Percentiles rank a stretch among this genome's conserved stretches.
These are phyloP conservation scores for Nowickia ferox DNA, from an alignment of 2,888 invertebrate genomes.

Conservation along the genomic window DNA sequence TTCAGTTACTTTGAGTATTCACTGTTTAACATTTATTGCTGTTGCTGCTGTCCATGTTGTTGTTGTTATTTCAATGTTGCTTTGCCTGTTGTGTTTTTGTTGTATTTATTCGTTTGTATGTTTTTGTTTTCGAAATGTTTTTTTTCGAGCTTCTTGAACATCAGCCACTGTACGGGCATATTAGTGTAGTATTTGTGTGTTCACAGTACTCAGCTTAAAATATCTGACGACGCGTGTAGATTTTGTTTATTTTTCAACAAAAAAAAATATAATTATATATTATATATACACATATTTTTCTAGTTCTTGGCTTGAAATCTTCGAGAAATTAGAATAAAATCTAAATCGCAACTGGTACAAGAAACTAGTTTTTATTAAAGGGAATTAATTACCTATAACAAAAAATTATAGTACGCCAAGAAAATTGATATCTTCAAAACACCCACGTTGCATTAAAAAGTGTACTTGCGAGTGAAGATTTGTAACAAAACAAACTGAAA, in stretches of 20 bases:
- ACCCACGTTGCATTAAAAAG: slow-evolving; percentile 48
- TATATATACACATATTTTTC: slow-evolving; percentile 28
- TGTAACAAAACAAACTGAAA: slow-evolving; percentile 32
- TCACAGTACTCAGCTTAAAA: slow-evolving; percentile 76
- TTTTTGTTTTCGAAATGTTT: slow-evolving; percentile 68
- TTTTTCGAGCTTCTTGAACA: slow-evolving; percentile 75
- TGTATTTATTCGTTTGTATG: slow-evolving; percentile 63
- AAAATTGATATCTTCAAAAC: slow-evolving; percentile 34
- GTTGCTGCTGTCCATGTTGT: slow-evolving; percentile 36
- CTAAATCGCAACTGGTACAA: slow-evolving; percentile 45
- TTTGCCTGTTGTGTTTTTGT: slow-evolving; percentile 46
- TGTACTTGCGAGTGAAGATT: slow-evolving; percentile 6
- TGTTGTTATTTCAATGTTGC: slow-evolving; percentile 40
- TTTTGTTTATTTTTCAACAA: slow-evolving; percentile 43
- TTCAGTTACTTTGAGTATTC: slow-evolving; percentile 68
- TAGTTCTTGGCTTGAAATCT: slow-evolving; percentile 35
- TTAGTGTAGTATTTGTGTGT: slow-evolving; percentile 80
- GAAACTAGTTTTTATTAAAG: slow-evolving; percentile 26
- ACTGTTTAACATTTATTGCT: slow-evolving; percentile 59
- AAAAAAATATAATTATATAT: neutral
- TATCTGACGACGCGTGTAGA: slow-evolving; percentile 73
- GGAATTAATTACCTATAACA: neutral
- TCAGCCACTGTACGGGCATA: slow-evolving; percentile 76
- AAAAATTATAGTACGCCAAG: slow-evolving; percentile 8
- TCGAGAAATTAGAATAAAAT: slow-evolving; percentile 47